Evolutionary conservation across 2,113 vertebrate species (phyloP).

Genomic region (Ochotona curzoniae): DNA sequence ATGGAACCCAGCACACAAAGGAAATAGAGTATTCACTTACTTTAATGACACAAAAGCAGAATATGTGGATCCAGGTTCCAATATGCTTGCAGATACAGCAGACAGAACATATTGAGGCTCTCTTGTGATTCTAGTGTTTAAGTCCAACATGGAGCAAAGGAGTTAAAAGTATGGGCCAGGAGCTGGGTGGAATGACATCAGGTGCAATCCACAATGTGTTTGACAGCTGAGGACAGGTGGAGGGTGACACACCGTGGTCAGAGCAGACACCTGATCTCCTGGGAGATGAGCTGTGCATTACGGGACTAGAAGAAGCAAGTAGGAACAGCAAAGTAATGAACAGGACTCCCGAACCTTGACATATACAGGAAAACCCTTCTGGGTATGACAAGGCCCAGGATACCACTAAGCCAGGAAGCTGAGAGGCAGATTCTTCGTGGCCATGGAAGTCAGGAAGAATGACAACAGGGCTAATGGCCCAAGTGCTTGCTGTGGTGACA

Average conservation of each 20-base stretch:
- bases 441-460: not conserved
- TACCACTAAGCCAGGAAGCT: not conserved
- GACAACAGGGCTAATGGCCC: not conserved
- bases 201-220: not conserved
- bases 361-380: not conserved
- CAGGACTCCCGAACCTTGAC: not conserved
- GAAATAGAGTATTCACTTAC: not conserved
- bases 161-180: not conserved
- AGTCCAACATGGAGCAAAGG: not conserved
- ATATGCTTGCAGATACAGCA: not conserved
- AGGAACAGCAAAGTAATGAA: not conserved
- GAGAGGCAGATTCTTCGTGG: not conserved
- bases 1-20: not conserved
- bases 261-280: not conserved
- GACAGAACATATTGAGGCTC: not conserved
- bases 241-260: too few relatives aligned
- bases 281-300: too few relatives aligned
- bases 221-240: not conserved
- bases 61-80: not conserved
- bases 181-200: not conserved
- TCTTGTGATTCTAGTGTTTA: constrained; percentile 15
- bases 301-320: not conserved
- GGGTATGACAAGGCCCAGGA: not conserved
- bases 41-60: not conserved
- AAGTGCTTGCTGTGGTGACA: rapidly evolving